Conservation (phyloP, 2,888 invertebrate genomes). For the Dolichopus griseipennis region DNA sequence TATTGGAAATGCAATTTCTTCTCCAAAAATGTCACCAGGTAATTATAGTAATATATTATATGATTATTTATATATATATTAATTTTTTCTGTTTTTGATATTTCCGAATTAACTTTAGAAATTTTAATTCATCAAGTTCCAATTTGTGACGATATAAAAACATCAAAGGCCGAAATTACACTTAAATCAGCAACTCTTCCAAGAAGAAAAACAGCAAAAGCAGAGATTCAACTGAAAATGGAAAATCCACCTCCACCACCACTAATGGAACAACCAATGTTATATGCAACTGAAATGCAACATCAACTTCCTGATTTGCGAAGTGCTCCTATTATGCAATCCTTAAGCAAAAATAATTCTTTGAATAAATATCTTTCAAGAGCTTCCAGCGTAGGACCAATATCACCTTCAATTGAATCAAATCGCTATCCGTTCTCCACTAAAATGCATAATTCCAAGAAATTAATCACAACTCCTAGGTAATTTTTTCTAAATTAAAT, state of each 20-base stretch:
- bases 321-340: conserved; percentile 29
- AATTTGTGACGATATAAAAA: conserved; percentile 50
- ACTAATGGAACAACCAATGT: conserved; percentile 42
- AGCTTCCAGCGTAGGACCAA: conserved; percentile 42
- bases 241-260: conserved; percentile 29
- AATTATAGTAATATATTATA: conserved; percentile 18
- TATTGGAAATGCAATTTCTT: conserved; percentile 57
- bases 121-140: conserved; percentile 53
- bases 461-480: neutral
- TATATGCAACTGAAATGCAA: conserved; percentile 54
- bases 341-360: neutral
- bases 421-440: conserved; percentile 55
- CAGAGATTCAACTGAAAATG: conserved; percentile 54
- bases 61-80: neutral
- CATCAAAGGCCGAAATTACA: conserved; percentile 56
- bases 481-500: neutral
- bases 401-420: conserved; percentile 38
- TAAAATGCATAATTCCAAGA: conserved; percentile 28
- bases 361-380: conserved; percentile 38
- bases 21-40: conserved; percentile 34
- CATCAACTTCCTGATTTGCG: conserved; percentile 47
- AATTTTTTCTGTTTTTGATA: neutral
- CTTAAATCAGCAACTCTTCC: conserved; percentile 59
- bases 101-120: conserved; percentile 16
- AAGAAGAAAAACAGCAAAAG: conserved; percentile 54